Percentiles rank a stretch among this genome's conserved stretches.
These are phyloP conservation scores for Sinocyclocheilus maitianheensis DNA, from an alignment of 2,113 vertebrate genomes.

Conservation along the genomic window DNA sequence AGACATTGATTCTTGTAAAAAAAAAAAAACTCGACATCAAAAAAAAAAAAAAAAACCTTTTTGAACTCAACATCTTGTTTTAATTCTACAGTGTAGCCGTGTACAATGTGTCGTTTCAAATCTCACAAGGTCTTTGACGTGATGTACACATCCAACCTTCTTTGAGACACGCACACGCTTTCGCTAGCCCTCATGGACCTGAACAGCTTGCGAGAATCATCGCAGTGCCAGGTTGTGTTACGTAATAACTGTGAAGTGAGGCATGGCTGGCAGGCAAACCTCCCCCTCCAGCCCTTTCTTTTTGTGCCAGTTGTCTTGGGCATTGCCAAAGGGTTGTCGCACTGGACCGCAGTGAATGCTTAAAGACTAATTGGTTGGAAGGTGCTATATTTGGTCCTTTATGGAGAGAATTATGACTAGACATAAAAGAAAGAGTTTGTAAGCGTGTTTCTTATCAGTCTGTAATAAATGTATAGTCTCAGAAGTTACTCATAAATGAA, in stretches of 20 bases:
- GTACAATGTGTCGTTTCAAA: not conserved
- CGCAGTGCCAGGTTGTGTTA: constrained; percentile 27
- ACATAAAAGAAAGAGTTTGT: constrained; percentile 11
- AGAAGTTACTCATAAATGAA: constrained; percentile 40
- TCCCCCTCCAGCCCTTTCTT: constrained; percentile 26
- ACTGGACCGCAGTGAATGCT: constrained; percentile 26
- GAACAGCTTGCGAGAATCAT: constrained; percentile 9
- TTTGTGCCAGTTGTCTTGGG: constrained; percentile 34
- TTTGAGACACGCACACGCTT: not conserved
- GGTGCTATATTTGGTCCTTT: constrained; percentile 40
- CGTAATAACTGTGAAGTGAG: constrained; percentile 19
- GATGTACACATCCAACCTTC: not conserved
- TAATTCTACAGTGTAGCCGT: not conserved
- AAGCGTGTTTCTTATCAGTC: constrained; percentile 28
- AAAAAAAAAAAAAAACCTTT: not conserved
- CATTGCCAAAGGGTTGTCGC: constrained; percentile 30
- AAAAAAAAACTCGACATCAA: not conserved
- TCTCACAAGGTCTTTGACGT: not conserved
- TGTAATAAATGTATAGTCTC: constrained; percentile 51
- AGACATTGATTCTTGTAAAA: not conserved
- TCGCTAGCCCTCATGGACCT: constrained; percentile 4
- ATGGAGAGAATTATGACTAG: constrained; percentile 20
- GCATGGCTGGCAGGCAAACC: constrained; percentile 22
- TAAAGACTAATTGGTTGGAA: constrained; percentile 46
- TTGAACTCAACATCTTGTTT: not conserved